These are phyloP conservation scores for Phania funesta DNA, from an alignment of 2,888 invertebrate genomes.

Conservation along the genomic window DNA sequence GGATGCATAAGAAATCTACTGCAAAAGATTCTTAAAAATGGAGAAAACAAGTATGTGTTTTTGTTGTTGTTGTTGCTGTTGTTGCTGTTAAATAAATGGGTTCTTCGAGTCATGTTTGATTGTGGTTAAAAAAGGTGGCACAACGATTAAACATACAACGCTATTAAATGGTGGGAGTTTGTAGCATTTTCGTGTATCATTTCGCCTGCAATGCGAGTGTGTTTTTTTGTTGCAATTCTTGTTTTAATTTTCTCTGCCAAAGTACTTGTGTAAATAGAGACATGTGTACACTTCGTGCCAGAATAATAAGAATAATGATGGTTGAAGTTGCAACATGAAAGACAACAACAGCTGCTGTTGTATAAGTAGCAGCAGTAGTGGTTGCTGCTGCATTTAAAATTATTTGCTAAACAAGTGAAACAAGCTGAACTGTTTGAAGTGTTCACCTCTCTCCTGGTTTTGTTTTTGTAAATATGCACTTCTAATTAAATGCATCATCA, in stretches of 20 bases:
- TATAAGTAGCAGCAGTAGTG: neutral
- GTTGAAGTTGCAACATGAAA: neutral
- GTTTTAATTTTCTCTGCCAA: constrained; percentile 8
- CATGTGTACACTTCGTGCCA: constrained; percentile 21
- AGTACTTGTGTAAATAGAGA: constrained; percentile 39
- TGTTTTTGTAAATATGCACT: neutral
- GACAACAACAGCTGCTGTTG: neutral
- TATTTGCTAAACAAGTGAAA: constrained; percentile 11
- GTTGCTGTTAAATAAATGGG: constrained; percentile 37
- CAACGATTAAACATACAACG: constrained; percentile 7
- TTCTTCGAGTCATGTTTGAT: constrained; percentile 35
- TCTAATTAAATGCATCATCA: neutral
- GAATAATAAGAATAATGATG: constrained; percentile 7
- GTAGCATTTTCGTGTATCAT: constrained; percentile 23
- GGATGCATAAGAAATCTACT: constrained; percentile 51
- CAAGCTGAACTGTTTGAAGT: constrained; percentile 2
- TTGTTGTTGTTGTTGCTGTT: neutral
- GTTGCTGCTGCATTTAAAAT: neutral
- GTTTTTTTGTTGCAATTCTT: neutral
- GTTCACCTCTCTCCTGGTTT: neutral
- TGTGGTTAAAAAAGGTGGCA: constrained; percentile 42
- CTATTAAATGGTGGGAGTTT: constrained; percentile 21
- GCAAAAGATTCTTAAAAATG: constrained; percentile 25
- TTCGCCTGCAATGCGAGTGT: neutral
- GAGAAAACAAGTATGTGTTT: constrained; percentile 8